Evolutionary conservation across 2,113 vertebrate genomes (phyloP).

Genomic region (Callipepla californica): DNA sequence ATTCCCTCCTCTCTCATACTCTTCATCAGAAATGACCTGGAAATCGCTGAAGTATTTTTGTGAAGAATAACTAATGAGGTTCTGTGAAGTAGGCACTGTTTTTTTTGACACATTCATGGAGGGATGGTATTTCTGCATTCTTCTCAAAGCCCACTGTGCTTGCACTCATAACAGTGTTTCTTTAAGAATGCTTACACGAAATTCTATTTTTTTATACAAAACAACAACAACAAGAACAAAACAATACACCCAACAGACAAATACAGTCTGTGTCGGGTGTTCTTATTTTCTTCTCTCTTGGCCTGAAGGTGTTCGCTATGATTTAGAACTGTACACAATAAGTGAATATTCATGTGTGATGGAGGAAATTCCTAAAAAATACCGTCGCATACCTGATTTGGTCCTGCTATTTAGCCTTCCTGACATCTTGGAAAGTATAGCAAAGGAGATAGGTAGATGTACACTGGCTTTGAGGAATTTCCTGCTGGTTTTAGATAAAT

Average conservation of each 20-base stretch:
- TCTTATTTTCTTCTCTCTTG: not conserved
- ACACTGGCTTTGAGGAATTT: not conserved
- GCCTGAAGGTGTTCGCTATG: not conserved
- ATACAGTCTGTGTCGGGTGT: not conserved
- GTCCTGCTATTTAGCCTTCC: not conserved
- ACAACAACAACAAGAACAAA: not conserved
- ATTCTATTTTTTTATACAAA: not conserved
- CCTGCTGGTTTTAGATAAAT: not conserved
- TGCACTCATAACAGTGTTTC: not conserved
- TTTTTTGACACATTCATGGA: not conserved
- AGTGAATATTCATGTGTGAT: not conserved
- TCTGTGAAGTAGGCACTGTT: not conserved
- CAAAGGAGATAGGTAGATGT: not conserved
- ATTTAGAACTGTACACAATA: not conserved
- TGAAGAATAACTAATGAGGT: not conserved
- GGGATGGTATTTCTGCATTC: not conserved
- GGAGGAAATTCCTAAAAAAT: not conserved
- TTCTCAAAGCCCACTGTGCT: not conserved
- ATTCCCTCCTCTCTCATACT: not conserved
- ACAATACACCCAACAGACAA: not conserved
- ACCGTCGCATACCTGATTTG: not conserved
- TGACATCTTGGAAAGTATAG: not conserved
- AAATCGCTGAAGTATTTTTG: constrained; percentile 10
- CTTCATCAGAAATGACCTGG: not conserved
- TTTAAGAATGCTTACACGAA: not conserved